Evolutionary conservation across 2,113 vertebrate genomes (phyloP), one percentile per base, ranked within the genome.

Genomic region (Alethe castanea): DNA sequence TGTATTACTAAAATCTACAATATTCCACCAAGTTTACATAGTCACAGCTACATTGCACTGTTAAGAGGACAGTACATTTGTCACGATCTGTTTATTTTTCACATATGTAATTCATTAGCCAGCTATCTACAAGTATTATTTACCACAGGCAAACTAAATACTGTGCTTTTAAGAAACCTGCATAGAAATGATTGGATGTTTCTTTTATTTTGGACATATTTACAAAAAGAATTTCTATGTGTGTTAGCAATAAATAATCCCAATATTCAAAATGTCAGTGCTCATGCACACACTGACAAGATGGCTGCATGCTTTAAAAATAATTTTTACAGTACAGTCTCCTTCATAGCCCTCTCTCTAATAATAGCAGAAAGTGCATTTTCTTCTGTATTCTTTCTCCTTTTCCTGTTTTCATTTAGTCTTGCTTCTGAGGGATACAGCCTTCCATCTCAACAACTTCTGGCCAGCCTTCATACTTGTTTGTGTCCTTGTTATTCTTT

Each of bases 391-490:
- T 56, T 81, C 78, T 74, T 76, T 76, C 38, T 69, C 45, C 50
- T 65, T 79, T 83, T 70, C 64, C 88, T 35, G 44, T 26, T 38
- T 35, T 26, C 38, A 62, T 97, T 97, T 67, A 99, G 47, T 98
- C 98, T 62, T 97, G 97, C 95, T 98, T 99, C 95, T 98, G 98
- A 14, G 99, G 99, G 84, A 99, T 98, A 95, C 99, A 99, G 20
- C 99, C 99, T 96, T 99, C 99, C 99, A 99, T 99, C 96, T 99
- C 99, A 71, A 99, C 97, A 73, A 99, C 99, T 85, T 99, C 99
- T 4, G 99, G 99, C 99, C 99, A 99, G 38, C 99, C 99, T 88
- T 99, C 99, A 3, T 99, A 99, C 76, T 99, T 99, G 96, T 99
- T 99, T 83, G 98, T 99, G 38, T 99, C 98, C 35, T 98, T 99